Conservation (phyloP, 2,113 vertebrate genomes). For the Numida meleagris region DNA sequence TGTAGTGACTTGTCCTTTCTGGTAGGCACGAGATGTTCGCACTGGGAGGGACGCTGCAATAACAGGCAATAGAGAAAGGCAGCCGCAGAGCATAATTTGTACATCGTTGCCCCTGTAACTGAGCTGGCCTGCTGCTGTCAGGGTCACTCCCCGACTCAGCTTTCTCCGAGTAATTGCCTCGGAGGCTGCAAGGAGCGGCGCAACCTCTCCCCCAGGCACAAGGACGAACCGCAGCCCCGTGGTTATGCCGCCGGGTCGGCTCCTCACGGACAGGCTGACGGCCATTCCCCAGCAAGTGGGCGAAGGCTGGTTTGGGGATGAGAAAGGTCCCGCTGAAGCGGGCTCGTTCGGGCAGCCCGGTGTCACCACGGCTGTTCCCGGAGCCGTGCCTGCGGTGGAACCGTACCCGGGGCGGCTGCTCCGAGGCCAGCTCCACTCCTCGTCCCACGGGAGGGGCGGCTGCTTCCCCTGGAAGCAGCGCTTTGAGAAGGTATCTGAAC, state of each 20-base stretch:
- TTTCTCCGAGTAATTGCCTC: neutral
- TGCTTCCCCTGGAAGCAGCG: too few relatives aligned
- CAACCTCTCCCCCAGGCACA: neutral
- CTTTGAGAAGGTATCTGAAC: neutral
- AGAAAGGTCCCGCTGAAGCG: neutral
- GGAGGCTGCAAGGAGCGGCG: neutral
- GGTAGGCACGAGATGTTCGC: neutral
- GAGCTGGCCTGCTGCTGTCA: neutral
- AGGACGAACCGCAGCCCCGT: neutral
- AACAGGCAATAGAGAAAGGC: neutral
- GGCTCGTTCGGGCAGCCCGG: neutral
- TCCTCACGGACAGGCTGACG: rapidly evolving
- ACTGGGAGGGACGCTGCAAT: neutral
- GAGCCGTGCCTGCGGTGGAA: too few relatives aligned
- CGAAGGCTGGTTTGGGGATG: neutral
- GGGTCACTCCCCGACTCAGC: neutral
- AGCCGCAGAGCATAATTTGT: neutral
- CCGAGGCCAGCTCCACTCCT: rapidly evolving
- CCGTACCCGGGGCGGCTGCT: neutral
- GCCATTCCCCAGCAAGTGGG: rapidly evolving
- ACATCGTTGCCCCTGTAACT: neutral
- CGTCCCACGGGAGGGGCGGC: too few relatives aligned
- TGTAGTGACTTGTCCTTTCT: neutral
- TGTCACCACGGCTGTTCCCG: too few relatives aligned
- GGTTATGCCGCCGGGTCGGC: neutral